Conservation (phyloP, 1,140 invertebrate genomes). For the Cardiocondyla obscurior region DNA sequence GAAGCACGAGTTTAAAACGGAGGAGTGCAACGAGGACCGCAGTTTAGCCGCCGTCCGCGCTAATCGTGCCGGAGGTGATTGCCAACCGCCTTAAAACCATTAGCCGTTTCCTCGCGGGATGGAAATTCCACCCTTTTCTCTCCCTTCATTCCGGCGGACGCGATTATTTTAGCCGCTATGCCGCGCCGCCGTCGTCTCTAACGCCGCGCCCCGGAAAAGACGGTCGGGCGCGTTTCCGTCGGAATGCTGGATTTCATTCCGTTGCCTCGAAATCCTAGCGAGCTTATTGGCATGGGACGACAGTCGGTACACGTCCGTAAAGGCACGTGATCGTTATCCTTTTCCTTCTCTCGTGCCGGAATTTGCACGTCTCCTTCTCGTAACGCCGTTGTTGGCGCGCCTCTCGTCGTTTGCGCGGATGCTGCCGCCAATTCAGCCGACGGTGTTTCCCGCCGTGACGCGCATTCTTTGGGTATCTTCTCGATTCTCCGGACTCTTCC, state of each 20-base stretch:
- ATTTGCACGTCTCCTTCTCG: not conserved
- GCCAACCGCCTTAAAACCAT: slow-evolving; percentile 48
- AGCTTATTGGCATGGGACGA: slow-evolving; percentile 60
- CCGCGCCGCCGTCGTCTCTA: not conserved
- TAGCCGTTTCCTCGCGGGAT: slow-evolving; percentile 29
- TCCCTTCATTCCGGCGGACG: not conserved
- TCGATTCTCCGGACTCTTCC: not conserved
- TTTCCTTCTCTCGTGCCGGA: slow-evolving; percentile 10
- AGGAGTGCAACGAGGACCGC: not conserved
- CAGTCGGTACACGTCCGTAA: slow-evolving; percentile 63
- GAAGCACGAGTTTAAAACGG: slow-evolving; percentile 11
- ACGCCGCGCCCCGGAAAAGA: slow-evolving; percentile 38
- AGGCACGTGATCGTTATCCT: slow-evolving; percentile 64
- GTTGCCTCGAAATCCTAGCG: slow-evolving; percentile 39
- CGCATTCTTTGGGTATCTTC: slow-evolving; percentile 34
- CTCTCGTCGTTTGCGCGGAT: slow-evolving; percentile 17
- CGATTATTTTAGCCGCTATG: not conserved
- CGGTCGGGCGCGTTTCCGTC: not conserved
- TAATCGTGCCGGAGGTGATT: slow-evolving; percentile 38
- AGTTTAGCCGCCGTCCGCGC: slow-evolving; percentile 23
- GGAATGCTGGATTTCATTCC: slow-evolving; percentile 56
- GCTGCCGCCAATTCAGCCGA: slow-evolving; percentile 53
- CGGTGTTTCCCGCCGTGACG: not conserved
- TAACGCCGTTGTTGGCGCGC: not conserved
- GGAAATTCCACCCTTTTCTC: slow-evolving; percentile 9